A percentile compares a stretch with the other conserved stretches of the same genome.
phyloP scores from a whole-genome alignment of 2,113 vertebrate species.

The Sus scrofa region T2T-Sscrofa CM000826.6:20234501-20235000 shows the following conservation, averaged over 20 bases:
- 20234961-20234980: conserved; percentile 81
- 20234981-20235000: conserved; percentile 81
- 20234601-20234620: conserved; percentile 45
- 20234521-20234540: conserved; percentile 61
- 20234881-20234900: conserved; percentile 79
- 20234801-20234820: conserved; percentile 67
- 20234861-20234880: conserved; percentile 74
- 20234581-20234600: conserved; percentile 67
- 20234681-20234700: conserved; percentile 18
- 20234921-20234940: conserved; percentile 82
- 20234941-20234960: conserved; percentile 80
- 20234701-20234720: conserved; percentile 66
- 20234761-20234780: conserved; percentile 68
- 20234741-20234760: conserved; percentile 51
- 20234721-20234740: conserved; percentile 67
- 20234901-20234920: conserved; percentile 78
- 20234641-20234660: conserved; percentile 61
- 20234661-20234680: conserved; percentile 56
- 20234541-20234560: conserved; percentile 69
- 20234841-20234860: conserved; percentile 75
- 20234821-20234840: conserved; percentile 75
- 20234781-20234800: conserved; percentile 53
- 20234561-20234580: conserved; percentile 64
- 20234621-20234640: conserved; percentile 60
- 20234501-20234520: conserved; percentile 43